Evolutionary conservation across 2,888 invertebrate species (phyloP).

Genomic region (Rhagophthalmus giganteus): DNA sequence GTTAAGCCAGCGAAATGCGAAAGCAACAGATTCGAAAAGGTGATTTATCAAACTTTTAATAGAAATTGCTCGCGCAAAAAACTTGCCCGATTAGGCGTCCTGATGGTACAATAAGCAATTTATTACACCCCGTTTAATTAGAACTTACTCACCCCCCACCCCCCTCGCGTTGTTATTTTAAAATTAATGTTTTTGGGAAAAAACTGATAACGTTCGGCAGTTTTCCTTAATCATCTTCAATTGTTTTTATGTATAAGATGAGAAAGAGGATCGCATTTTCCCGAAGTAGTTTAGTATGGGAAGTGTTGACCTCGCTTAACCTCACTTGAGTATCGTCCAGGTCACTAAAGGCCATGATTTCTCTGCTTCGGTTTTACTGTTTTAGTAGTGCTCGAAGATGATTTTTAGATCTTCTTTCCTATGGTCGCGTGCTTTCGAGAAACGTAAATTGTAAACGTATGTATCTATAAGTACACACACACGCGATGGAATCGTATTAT

Average conservation of each 20-base stretch:
- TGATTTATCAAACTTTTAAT: background rate
- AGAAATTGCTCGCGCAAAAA: background rate
- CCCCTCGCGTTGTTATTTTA: too few relatives aligned
- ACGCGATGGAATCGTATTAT: too few relatives aligned
- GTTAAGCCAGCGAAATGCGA: background rate
- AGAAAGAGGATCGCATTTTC: conserved; percentile 22
- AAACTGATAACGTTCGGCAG: too few relatives aligned
- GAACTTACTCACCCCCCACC: conserved; percentile 13
- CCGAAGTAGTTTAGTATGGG: conserved; percentile 22
- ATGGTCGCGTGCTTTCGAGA: too few relatives aligned
- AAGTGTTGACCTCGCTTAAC: conserved; percentile 41
- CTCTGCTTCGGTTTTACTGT: conserved; percentile 20
- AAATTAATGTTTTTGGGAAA: too few relatives aligned
- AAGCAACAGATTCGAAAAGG: background rate
- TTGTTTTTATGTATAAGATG: conserved; percentile 19
- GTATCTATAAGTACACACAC: too few relatives aligned
- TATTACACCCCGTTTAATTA: background rate
- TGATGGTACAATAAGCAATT: background rate
- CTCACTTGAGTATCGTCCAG: conserved; percentile 32
- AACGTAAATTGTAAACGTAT: too few relatives aligned
- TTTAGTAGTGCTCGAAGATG: conserved; percentile 5
- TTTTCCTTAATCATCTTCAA: too few relatives aligned
- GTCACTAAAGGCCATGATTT: conserved; percentile 36
- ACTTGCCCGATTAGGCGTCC: background rate
- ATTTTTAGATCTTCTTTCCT: background rate